Percentiles rank a stretch among this genome's conserved stretches.
Evolutionary conservation across 2,113 vertebrate species (phyloP).

Genomic region (Ursus arctos): DNA sequence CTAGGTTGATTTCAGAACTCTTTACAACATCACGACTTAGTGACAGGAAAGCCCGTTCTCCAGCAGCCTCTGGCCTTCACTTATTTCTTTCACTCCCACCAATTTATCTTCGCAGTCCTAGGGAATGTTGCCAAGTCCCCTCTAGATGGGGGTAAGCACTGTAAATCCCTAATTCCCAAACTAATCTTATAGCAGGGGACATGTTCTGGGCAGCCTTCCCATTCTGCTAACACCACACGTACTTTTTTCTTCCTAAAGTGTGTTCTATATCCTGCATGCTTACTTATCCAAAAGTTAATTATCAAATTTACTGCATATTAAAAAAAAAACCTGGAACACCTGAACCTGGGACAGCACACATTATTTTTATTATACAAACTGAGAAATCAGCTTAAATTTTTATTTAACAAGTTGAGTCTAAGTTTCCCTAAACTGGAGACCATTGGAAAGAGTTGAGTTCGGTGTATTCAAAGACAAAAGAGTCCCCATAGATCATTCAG

Average conservation of each 20-base stretch:
- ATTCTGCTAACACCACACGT: background rate
- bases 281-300: constrained; percentile 67
- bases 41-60: constrained; percentile 40
- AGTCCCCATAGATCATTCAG: background rate
- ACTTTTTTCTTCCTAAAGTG: constrained; percentile 61
- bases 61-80: constrained; percentile 48
- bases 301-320: constrained; percentile 43
- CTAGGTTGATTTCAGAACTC: background rate
- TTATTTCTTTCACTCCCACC: background rate
- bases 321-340: background rate
- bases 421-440: background rate
- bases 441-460: background rate
- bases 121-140: constrained; percentile 57
- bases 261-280: constrained; percentile 37
- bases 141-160: constrained; percentile 49
- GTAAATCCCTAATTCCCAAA: constrained; percentile 74
- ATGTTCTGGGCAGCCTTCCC: constrained; percentile 38
- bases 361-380: background rate
- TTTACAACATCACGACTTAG: background rate
- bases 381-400: constrained; percentile 49
- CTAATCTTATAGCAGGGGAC: constrained; percentile 64
- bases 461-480: background rate
- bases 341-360: background rate
- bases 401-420: background rate
- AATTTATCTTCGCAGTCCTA: constrained; percentile 60